Base-by-base conservation (phyloP, 2,888 invertebrate species). In the Erpobdella octoculata region DNA sequence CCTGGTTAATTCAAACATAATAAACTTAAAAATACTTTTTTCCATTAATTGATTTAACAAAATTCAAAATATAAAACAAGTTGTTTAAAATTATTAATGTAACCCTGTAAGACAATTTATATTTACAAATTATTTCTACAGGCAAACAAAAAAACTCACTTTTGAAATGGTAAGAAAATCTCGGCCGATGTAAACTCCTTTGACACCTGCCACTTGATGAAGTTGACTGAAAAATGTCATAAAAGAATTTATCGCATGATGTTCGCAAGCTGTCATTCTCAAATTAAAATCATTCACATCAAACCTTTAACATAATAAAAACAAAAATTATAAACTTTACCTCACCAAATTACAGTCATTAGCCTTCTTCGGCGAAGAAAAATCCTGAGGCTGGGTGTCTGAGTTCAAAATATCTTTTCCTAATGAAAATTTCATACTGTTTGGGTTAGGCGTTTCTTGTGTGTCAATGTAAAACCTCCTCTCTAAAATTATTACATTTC, bases 361-460 rank as follows among this genome's bases (percentile, higher is more conserved):
- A 31, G 69, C 25, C 35, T 53, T 58, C 28, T 69, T n/a, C 15
- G 28, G 53, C 18, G 53, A 41, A 8, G 58, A 25, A 53, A 58
- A 69, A 21, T 46, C 37, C 25, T n/a, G 46, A n/a, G 69, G 69
- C 35, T 53, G 35, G 21, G 36, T 21, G n/a, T 28, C 58, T 21
- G 48, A 25, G 6, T 35, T 53, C 21, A 69, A 36, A 18, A 69
- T 48, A 15, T 15, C 35, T 35, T 58, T 48, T n/a, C 58, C 35
- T 33, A 35, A 21, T 58, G 18, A 25, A 21, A 98, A 98, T 84
- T 98, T 92, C 73, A 95, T 84, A 81, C 96, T 93, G 80, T 97
- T 93, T 0, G 98, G 98, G 85, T 98, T 98, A 12, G 98, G 98
- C 2, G 98, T 98, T 76, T 98, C 96, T 84, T 97, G 95, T 0